Evolutionary conservation across 35 echinoderm and acorn worm species (phyloP), one percentile per base, ranked within the genome.

Genomic region (Apostichopus californicus): DNA sequence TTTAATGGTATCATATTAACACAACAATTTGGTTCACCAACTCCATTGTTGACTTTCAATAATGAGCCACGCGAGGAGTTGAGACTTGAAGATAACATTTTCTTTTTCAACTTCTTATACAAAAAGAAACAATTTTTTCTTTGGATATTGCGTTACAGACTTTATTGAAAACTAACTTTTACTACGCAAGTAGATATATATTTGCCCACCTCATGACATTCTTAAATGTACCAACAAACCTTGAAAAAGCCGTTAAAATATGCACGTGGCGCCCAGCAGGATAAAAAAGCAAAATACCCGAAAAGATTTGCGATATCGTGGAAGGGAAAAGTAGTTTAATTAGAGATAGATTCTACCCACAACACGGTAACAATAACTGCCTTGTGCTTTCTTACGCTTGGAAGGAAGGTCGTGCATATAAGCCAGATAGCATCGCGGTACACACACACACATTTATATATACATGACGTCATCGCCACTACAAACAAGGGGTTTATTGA

Each of bases 381-480:
- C 80, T 83, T 83, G 52, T 83, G 11, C 80, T 83, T 83, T 56
- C 80, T 83, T 56, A 83, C 80, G 80, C 80, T 83, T 83, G 80
- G 55, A 15, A 56, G 80, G 80, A 83, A 83, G 80, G 52, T 56
- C 80, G 34, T 46, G 34, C 34, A 83, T 14, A 68, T 68, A 68
- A 68, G 64, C 64, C 18, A 0, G 64, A 68, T 68, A 68, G 11
- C 64, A 68, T 18, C 64, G 34, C 34, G 34, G 34, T 46, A 46
- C 34, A 46, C 34, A 46, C 34, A 46, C 34, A 68, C 64, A 14
- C 18, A 18, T 9, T 68, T 68, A 18, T 18, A 18, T 46, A 18
- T 68, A 68, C 64, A 18, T 68, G 64, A 68, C 64, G 64, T 68
- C 64, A 68, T 68, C 11, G 11, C 64, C 18, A 68, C 64, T 14